Evolutionary conservation across 1,140 invertebrate species (phyloP), one percentile per base, ranked within the genome.

Genomic region (Dendrolimus punctatus): DNA sequence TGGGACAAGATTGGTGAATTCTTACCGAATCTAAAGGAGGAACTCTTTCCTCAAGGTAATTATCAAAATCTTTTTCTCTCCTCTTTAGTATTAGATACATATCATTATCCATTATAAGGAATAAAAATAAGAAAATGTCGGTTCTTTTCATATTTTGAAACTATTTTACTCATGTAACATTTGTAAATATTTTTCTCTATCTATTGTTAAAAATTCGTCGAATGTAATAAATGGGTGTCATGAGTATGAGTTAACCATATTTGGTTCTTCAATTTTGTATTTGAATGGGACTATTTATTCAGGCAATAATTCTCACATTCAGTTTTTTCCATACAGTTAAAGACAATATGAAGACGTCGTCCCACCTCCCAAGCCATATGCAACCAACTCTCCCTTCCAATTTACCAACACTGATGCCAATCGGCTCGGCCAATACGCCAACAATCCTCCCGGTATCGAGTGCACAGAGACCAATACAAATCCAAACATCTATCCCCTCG

Each of bases 1-100:
- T 99, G 97, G 97, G 92, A 97, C 57, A 91, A 94, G 8, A 97
- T 99, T 42, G 92, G 94, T 47, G 90, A 91, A 39, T 98, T 99
- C 80, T 82, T 98, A 54, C 97, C 97, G 0, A 91, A 92, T 61
- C 87, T 98, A 8, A 93, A 93, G 63, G 88, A 91, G 5, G 96
- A 98, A 73, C 81, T 98, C 0, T 95, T 95, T 57, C 80, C 82
- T 4, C 67, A 82, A 56, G 76, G 80, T 84, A 68, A 48, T 5
- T 57, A 39, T 41, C 23, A 23, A 50, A 36, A 9, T 55, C 10
- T 46, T 48, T n/a, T 8, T 46, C 6, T 45, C 6, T 41, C 40
- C 5, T 10, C 48, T 49, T 48, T 49, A 40, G 45, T 47, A 10
- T 39, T 43, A 49, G 51, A 47, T 49, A 45, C 43, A 51, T 45